Conservation (phyloP, 2,888 invertebrate species). For the Polymixis flavicincta region DNA sequence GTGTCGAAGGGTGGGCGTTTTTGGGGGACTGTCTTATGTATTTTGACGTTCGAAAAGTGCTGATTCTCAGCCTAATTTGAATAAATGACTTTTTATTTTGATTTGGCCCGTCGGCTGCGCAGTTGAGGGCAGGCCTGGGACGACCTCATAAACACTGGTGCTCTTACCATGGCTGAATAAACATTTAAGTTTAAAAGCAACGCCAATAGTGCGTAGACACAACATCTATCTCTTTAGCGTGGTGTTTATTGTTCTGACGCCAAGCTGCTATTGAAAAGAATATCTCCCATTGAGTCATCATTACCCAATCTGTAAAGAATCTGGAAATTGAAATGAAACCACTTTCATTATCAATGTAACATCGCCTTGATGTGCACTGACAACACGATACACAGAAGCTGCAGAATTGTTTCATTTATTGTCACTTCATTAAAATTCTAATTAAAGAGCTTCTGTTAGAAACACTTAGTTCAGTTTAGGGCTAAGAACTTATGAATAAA, state of each 20-base stretch:
- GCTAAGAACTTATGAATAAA: not conserved
- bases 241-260: not conserved
- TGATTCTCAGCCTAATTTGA: too few species aligned
- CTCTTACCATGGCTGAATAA: constrained; percentile 91
- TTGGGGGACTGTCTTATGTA: too few species aligned
- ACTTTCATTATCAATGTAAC: not conserved
- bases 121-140: constrained; percentile 96
- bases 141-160: constrained; percentile 97
- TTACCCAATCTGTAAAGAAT: too few species aligned
- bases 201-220: not conserved
- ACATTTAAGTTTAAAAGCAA: constrained; percentile 60
- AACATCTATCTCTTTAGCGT: not conserved
- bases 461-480: not conserved
- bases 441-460: not conserved
- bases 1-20: too few species aligned
- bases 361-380: not conserved
- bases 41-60: too few species aligned
- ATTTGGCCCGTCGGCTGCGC: constrained; percentile 97
- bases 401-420: constrained; percentile 13
- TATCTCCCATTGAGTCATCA: not conserved
- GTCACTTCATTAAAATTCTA: not conserved
- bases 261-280: not conserved
- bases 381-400: constrained; percentile 12
- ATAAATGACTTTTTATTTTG: too few species aligned
- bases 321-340: not conserved